Percentiles rank a stretch among this genome's conserved stretches.
Evolutionary conservation across 2,888 invertebrate genomes (phyloP).

Genomic region (Rugalucina vietnamica): DNA sequence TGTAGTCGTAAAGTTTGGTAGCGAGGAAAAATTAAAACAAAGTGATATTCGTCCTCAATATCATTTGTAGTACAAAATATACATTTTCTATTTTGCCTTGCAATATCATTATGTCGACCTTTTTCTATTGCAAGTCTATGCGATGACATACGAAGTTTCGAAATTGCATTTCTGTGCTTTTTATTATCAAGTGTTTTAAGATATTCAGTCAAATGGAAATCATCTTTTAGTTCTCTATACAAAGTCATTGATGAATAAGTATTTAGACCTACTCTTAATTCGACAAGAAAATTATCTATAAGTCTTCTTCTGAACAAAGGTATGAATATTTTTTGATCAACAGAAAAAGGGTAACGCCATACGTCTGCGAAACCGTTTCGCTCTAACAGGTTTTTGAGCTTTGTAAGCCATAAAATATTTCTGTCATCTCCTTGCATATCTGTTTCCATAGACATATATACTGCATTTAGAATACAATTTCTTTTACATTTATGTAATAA

Average conservation of each 20-base stretch:
- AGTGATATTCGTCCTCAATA: too few species aligned
- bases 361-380: background rate
- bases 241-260: background rate
- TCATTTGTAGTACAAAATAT: too few species aligned
- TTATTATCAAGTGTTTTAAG: too few species aligned
- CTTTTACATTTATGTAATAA: background rate
- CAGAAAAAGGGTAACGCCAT: background rate
- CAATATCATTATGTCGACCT: too few species aligned
- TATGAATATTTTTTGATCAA: background rate
- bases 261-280: background rate
- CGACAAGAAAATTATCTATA: background rate
- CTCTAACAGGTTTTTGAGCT: background rate
- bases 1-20: too few species aligned
- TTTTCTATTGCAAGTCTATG: too few species aligned
- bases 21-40: too few species aligned
- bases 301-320: background rate
- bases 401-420: background rate
- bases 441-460: background rate
- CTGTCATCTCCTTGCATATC: background rate
- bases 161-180: background rate
- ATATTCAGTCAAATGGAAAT: background rate
- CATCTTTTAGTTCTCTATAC: background rate
- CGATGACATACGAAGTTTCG: too few species aligned
- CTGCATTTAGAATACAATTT: background rate
- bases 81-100: too few species aligned